Conservation (phyloP, 1,140 invertebrate genomes). For the Drosophila miranda region DNA sequence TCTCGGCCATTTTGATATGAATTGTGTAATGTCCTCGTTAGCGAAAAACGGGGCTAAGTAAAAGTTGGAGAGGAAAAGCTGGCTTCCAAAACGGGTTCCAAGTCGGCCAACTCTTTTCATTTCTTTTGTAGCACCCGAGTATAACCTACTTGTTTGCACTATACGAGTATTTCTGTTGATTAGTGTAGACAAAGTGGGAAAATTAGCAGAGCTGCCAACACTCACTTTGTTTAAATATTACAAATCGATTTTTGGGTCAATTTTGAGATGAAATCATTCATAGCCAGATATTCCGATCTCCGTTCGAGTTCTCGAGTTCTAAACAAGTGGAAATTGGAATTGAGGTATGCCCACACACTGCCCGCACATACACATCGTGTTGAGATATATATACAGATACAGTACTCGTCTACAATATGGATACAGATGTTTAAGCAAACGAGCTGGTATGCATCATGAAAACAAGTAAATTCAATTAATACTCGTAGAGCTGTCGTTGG, state of each 20-base stretch:
- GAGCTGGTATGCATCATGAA: conserved; percentile 49
- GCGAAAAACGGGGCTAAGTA: conserved; percentile 37
- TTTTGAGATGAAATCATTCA: conserved; percentile 35
- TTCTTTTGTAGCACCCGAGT: conserved; percentile 24
- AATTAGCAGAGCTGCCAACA: conserved; percentile 39
- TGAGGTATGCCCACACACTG: conserved; percentile 16
- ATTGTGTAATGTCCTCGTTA: conserved; percentile 53
- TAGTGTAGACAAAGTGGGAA: conserved; percentile 40
- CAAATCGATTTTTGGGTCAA: conserved; percentile 30
- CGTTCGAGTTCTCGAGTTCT: conserved; percentile 8
- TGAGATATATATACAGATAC: background rate
- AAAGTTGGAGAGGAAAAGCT: conserved; percentile 39
- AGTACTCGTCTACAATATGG: background rate
- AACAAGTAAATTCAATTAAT: conserved; percentile 73
- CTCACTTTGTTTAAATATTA: conserved; percentile 19
- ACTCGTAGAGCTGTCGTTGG: conserved; percentile 24
- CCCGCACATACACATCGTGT: conserved; percentile 13
- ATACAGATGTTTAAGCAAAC: conserved; percentile 5
- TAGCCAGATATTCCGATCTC: conserved; percentile 23
- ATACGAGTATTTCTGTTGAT: conserved; percentile 21
- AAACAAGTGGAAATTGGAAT: conserved; percentile 27
- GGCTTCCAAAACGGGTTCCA: conserved; percentile 26
- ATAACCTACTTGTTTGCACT: background rate
- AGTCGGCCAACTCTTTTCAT: conserved; percentile 13
- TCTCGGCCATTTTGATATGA: conserved; percentile 37